A percentile compares a stretch with the other conserved stretches of the same genome.
Conservation (phyloP, 2,797 vertebrate species). For the Euthynnus affinis region DNA sequence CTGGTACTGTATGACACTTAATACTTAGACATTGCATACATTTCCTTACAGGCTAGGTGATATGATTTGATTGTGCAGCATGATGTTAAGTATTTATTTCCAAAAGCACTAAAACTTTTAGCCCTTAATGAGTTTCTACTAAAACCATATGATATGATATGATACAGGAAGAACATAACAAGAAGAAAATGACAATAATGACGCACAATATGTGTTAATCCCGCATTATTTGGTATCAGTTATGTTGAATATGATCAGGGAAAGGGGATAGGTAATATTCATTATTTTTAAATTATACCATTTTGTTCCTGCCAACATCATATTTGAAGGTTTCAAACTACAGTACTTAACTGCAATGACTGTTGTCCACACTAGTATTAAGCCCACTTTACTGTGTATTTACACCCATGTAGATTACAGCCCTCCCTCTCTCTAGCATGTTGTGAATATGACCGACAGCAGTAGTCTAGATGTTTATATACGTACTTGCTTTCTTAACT, state of each 20-base stretch:
- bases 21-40: neutral
- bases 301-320: conserved; percentile 32
- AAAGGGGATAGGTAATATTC: neutral
- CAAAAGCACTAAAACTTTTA: neutral
- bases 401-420: conserved; percentile 24
- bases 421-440: conserved; percentile 1
- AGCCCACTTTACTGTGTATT: conserved; percentile 35
- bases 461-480: conserved; percentile 40
- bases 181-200: no score
- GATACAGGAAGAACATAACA: neutral
- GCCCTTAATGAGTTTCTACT: neutral
- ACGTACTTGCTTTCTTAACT: conserved; percentile 9
- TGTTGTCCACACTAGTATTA: conserved; percentile 34
- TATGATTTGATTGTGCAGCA: no score
- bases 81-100: neutral
- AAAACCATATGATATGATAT: neutral
- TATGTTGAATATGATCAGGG: neutral
- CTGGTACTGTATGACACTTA: neutral
- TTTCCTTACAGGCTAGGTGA: neutral
- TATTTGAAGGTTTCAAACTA: conserved; percentile 14
- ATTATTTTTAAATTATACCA: conserved; percentile 6
- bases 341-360: conserved; percentile 23
- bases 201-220: no score
- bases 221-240: neutral
- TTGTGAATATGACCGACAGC: conserved; percentile 35